Base-by-base conservation (phyloP, 2,888 invertebrate species). In the Amorpha juglandis region DNA sequence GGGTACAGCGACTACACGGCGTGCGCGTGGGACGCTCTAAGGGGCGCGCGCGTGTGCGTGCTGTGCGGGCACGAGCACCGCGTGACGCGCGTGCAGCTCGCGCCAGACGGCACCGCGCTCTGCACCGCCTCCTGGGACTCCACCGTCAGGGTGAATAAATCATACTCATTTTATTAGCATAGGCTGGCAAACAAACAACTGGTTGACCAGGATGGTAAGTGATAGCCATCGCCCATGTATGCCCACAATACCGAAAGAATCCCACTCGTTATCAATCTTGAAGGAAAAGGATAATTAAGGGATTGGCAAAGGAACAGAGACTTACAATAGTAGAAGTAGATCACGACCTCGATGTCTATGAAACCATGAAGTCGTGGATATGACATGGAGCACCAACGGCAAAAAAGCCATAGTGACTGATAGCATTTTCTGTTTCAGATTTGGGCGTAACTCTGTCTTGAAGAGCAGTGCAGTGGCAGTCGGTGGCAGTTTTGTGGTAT, bases 1-100 rank as follows among this genome's bases (percentile, higher is more conserved):
- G 99, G 99, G 68, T 99, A 99, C 94, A 98, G 98, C 88, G 99
- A 99, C 93, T 99, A 99, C 91, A 99, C 99, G 47, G 98, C 99
- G 65, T 98, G 99, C 91, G 97, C 99, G 47, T 99, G 99, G 99
- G 99, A 99, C 92, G 98, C 98, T 48, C 94, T 99, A 72, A 99
- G 99, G 86, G 98, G 98, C 75, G 95, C 95, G 78, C 95, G 99
- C 71, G 96, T 98, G 63, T 97, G 97, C 82, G 95, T 98, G 76
- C 93, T 99, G 67, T 98, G 98, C 88, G 99, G 98, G 0, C 99
- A 99, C 92, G 99, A 99, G 93, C 99, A 99, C 92, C 95, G 99
- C 81, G 98, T 99, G 53, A 97, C 97, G 64, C 97, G 97, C 91
- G 95, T 98, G 71, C 97, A 97, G 89, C 97, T 98, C 51, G 98